A percentile compares a stretch with the other conserved stretches of the same genome.
Evolutionary conservation across 2,113 vertebrate species (phyloP).

Genomic region (Sander vitreus): DNA sequence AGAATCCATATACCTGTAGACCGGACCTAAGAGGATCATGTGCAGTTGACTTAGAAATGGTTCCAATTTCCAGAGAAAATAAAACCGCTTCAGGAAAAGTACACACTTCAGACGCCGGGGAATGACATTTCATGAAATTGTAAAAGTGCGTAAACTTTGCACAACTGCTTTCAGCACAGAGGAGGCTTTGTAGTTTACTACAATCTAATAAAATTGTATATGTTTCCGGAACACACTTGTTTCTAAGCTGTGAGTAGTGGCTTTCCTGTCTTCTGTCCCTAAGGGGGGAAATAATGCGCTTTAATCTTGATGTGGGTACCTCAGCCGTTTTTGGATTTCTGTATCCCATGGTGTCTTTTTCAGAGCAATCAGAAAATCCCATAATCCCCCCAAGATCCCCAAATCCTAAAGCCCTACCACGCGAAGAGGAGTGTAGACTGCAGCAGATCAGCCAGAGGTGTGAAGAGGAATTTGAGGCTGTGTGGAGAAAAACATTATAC

Average conservation of each 20-base stretch:
- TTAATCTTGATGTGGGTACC: slow-evolving; percentile 79
- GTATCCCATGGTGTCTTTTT: slow-evolving; percentile 73
- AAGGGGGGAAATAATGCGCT: slow-evolving; percentile 56
- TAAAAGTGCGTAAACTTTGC: neutral
- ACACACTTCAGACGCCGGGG: slow-evolving; percentile 2
- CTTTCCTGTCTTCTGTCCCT: slow-evolving; percentile 46
- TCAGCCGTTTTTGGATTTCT: slow-evolving; percentile 75
- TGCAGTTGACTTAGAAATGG: slow-evolving; percentile 10
- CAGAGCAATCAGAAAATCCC: slow-evolving; percentile 78
- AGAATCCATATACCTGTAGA: too few relatives aligned
- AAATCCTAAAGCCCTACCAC: slow-evolving; percentile 67
- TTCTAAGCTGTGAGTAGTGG: slow-evolving; percentile 42
- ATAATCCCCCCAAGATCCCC: slow-evolving; percentile 73
- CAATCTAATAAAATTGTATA: slow-evolving; percentile 46
- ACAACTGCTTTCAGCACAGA: slow-evolving; percentile 10
- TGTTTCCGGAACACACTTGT: slow-evolving; percentile 45
- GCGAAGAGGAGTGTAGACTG: slow-evolving; percentile 62
- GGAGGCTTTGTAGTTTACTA: slow-evolving; percentile 8
- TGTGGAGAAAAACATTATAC: slow-evolving; percentile 17
- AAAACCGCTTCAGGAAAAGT: slow-evolving; percentile 21
- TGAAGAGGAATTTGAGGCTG: slow-evolving; percentile 39
- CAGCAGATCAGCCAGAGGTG: slow-evolving; percentile 56
- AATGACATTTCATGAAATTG: slow-evolving; percentile 34
- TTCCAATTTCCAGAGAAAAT: slow-evolving; percentile 28
- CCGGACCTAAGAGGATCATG: neutral